Evolutionary conservation across 2,888 invertebrate genomes (phyloP).

Genomic region (Phytoseiulus persimilis): DNA sequence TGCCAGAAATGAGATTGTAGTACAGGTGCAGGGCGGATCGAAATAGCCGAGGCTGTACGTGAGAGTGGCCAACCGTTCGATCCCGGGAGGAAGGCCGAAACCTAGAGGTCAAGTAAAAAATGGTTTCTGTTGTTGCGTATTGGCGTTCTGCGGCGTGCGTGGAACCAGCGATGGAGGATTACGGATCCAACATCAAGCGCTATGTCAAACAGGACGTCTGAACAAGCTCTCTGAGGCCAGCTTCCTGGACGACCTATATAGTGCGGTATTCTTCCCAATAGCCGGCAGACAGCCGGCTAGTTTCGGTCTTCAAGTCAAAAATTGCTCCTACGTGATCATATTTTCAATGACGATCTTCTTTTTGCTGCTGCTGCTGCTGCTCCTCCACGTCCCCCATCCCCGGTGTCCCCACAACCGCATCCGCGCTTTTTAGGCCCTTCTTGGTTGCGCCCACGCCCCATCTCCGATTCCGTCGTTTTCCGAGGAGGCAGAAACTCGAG

Average conservation of each 20-base stretch:
- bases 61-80: background rate
- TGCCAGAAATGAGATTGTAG: background rate
- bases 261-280: background rate
- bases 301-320: conserved; percentile 21
- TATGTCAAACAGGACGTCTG: background rate
- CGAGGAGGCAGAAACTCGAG: background rate
- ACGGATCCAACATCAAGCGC: background rate
- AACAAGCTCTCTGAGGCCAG: background rate
- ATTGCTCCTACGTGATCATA: conserved; percentile 37
- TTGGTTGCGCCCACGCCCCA: background rate
- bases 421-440: background rate
- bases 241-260: background rate
- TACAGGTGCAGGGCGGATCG: background rate
- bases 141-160: background rate
- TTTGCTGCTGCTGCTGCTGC: background rate
- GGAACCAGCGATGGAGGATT: background rate
- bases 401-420: background rate
- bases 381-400: background rate
- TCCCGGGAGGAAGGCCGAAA: background rate
- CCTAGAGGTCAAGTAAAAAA: background rate
- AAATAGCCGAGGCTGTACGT: background rate
- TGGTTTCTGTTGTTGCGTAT: background rate
- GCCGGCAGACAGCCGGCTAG: background rate
- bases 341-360: conserved; percentile 25
- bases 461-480: background rate